These are phyloP conservation scores for Porites cylindrica DNA, from an alignment of 92 coral and sea anemone species.

Conservation along the genomic window DNA sequence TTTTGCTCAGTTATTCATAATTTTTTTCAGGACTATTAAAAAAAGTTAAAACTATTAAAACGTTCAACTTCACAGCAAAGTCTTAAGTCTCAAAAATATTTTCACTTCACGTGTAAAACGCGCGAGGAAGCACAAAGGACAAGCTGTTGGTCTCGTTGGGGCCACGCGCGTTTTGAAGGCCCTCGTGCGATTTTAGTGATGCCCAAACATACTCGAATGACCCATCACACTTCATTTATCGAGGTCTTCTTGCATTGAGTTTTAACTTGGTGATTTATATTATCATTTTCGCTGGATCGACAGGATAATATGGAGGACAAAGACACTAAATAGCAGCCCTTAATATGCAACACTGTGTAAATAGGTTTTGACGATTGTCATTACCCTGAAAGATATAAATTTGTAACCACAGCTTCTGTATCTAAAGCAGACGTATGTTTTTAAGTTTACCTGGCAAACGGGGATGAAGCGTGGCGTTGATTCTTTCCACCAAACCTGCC, in stretches of 20 bases:
- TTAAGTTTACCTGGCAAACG: not conserved
- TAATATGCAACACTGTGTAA: too few relatives aligned
- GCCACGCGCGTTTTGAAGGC: not conserved
- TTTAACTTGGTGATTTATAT: not conserved
- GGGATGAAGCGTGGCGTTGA: conserved; percentile 7
- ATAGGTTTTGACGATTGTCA: not conserved
- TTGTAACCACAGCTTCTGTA: not conserved
- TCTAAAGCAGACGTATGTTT: not conserved
- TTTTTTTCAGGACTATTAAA: conserved; percentile 5
- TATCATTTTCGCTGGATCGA: not conserved
- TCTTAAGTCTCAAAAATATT: not conserved
- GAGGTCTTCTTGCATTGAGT: not conserved
- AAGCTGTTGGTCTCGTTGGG: too few relatives aligned
- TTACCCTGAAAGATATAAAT: too few relatives aligned
- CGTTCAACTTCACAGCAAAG: not conserved
- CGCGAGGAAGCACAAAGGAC: not conserved
- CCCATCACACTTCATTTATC: not conserved
- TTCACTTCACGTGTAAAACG: not conserved
- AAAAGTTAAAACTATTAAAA: too few relatives aligned
- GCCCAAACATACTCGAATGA: conserved; percentile 11
- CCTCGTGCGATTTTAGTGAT: conserved; percentile 2
- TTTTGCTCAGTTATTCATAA: not conserved
- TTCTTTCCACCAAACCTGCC: conserved; percentile 1
- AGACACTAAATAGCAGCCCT: not conserved
- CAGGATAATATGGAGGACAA: not conserved